A percentile compares a stretch with the other conserved stretches of the same genome.
Evolutionary conservation across 2,888 invertebrate species (phyloP).

Genomic region (Drosophila phalerata): DNA sequence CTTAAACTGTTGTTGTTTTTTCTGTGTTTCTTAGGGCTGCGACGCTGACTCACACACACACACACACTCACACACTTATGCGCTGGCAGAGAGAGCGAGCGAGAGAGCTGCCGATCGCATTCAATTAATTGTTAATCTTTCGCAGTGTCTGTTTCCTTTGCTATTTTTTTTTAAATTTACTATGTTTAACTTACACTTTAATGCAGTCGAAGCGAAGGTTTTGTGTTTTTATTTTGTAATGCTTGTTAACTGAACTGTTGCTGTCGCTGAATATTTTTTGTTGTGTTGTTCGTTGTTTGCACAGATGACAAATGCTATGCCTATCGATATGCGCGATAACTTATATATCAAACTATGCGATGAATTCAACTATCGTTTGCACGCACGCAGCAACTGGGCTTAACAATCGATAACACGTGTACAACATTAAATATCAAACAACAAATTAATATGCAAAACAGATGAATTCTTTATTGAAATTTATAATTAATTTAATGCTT

Average conservation of each 20-base stretch:
- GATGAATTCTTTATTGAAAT: neutral
- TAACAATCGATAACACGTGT: neutral
- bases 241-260: conserved; percentile 52
- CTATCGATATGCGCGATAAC: conserved; percentile 48
- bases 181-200: conserved; percentile 48
- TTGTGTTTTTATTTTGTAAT: conserved; percentile 35
- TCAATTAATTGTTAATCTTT: neutral
- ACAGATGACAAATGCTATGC: conserved; percentile 56
- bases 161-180: neutral
- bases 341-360: conserved; percentile 37
- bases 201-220: conserved; percentile 51
- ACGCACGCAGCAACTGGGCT: conserved; percentile 2
- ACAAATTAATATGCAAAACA: neutral
- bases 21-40: conserved; percentile 36
- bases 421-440: no score
- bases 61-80: conserved; percentile 19
- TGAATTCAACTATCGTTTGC: neutral
- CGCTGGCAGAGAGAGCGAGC: neutral
- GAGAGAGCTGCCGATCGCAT: conserved; percentile 10
- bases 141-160: neutral
- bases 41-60: conserved; percentile 70
- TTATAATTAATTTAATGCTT: neutral
- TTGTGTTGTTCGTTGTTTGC: conserved; percentile 54
- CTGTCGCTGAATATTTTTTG: conserved; percentile 31
- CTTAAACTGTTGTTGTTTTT: conserved; percentile 45